Percentiles rank a stretch among this genome's conserved stretches.
These are phyloP conservation scores for Drosophila prosaltans DNA, from an alignment of 1,140 invertebrate genomes.

Conservation along the genomic window DNA sequence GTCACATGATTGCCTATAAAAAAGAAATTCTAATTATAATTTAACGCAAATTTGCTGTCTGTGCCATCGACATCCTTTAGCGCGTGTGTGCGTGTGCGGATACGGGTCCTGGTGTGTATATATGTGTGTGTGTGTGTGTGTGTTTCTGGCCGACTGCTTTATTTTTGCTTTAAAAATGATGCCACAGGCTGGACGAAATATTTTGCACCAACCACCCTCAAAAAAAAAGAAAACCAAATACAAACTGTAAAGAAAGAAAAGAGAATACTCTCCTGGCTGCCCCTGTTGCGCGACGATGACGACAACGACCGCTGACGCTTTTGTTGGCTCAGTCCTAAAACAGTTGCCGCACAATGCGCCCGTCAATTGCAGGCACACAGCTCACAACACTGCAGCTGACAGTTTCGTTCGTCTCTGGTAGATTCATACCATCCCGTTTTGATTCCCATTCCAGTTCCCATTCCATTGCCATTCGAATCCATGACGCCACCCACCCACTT, in stretches of 20 bases:
- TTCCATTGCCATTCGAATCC: neutral
- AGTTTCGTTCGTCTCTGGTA: conserved; percentile 43
- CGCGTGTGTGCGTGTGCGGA: conserved; percentile 11
- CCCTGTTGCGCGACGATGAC: conserved; percentile 66
- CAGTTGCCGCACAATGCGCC: conserved; percentile 71
- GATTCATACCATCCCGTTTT: conserved; percentile 17
- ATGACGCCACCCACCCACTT: conserved; percentile 1
- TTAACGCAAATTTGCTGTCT: conserved; percentile 78
- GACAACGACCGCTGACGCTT: conserved; percentile 32
- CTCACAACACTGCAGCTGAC: conserved; percentile 58
- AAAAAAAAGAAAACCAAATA: neutral
- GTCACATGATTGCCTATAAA: conserved; percentile 74
- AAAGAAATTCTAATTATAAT: conserved; percentile 82
- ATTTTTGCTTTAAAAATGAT: conserved; percentile 64
- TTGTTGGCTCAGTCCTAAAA: conserved; percentile 74
- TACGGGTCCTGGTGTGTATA: neutral
- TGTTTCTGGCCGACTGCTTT: conserved; percentile 54
- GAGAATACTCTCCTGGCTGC: conserved; percentile 19
- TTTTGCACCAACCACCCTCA: conserved; percentile 50
- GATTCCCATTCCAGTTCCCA: conserved; percentile 16
- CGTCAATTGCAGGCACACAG: conserved; percentile 70
- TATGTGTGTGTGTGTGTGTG: conserved; percentile 24
- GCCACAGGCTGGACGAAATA: conserved; percentile 52
- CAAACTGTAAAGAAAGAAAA: neutral
- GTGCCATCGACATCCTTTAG: conserved; percentile 54